Evolutionary conservation across 2,113 vertebrate genomes (phyloP).

Genomic region (Seriola rivoliana): DNA sequence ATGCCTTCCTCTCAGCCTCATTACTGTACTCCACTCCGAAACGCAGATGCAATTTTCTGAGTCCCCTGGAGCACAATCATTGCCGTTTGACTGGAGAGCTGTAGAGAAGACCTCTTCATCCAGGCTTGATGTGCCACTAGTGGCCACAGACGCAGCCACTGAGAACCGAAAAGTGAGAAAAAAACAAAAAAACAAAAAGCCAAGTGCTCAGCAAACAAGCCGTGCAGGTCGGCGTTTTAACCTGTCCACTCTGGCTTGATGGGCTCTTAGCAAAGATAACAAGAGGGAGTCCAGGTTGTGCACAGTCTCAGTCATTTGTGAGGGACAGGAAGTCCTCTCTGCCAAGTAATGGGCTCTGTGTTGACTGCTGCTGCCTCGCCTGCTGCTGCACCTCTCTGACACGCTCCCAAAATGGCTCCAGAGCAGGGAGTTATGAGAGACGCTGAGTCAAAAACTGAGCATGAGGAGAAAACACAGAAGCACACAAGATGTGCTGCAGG

Average conservation of each 20-base stretch:
- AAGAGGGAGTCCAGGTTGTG: slow-evolving; percentile 17
- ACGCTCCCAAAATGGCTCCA: slow-evolving; percentile 27
- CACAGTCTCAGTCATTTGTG: slow-evolving; percentile 9
- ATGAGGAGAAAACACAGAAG: neutral
- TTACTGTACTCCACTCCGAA: slow-evolving; percentile 43
- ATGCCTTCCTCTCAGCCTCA: slow-evolving; percentile 31
- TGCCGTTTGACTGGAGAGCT: slow-evolving; percentile 69
- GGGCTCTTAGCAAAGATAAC: slow-evolving; percentile 57
- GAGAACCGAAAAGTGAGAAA: slow-evolving; percentile 40
- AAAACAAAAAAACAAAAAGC: slow-evolving; percentile 1
- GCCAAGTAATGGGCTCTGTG: slow-evolving; percentile 25
- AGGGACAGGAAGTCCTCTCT: slow-evolving; percentile 13
- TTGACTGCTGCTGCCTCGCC: slow-evolving; percentile 32
- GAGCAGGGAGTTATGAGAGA: slow-evolving; percentile 12
- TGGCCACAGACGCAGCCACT: slow-evolving; percentile 19
- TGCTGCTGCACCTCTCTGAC: slow-evolving; percentile 35
- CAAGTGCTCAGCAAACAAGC: slow-evolving; percentile 41
- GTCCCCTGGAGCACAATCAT: slow-evolving; percentile 60
- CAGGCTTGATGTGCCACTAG: slow-evolving; percentile 34
- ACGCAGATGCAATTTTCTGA: slow-evolving; percentile 44
- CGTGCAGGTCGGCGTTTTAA: slow-evolving; percentile 30
- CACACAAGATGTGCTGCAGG: neutral
- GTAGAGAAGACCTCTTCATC: slow-evolving; percentile 53
- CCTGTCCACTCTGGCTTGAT: slow-evolving; percentile 43
- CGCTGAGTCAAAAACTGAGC: slow-evolving; percentile 3